Evolutionary conservation across 2,113 vertebrate species (phyloP), one percentile per base, ranked within the genome.

Genomic region (Coregonus clupeaformis): DNA sequence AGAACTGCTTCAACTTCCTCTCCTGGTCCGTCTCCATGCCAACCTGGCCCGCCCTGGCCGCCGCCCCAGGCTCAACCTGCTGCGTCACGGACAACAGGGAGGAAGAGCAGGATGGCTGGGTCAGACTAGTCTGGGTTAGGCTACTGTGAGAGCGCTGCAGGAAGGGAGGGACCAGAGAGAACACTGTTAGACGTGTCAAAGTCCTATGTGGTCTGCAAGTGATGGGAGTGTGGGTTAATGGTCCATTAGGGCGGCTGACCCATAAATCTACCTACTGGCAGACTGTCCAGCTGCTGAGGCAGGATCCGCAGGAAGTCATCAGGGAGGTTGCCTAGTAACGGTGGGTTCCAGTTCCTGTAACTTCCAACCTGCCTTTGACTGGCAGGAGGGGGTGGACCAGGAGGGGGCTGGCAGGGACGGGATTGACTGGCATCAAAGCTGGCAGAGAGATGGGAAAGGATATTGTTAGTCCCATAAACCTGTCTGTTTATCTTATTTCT

Each of bases 321-420:
- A 0, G 97, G 97, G 27, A 98, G 95, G 80, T 93, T 98, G 68
- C 97, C 97, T 4, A 99, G 93, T 59, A 99, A 89, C 0, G 97
- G 97, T 0, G 97, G 97, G 80, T 98, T 98, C 97, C 97, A 99
- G 90, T 98, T 98, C 78, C 93, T 90, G 81, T 97, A 99, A 79
- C 88, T 92, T 13, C 86, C 83, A 0, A 91, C 91, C 3, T 72
- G 92, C 0, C 86, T 79, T 45, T 90, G 78, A 42, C 90, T 84
- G 4, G 86, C 78, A 0, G 92, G 80, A 16, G 81, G 84, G 29
- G 12, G 69, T 86, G 71, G 16, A 52, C 49, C 77, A 5, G 80
- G 74, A 0, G 91, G 73, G 60, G 77, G 80, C 0, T 76, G 85
- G 81, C 0, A 77, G 85, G 57, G 57, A 22, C 6, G n/a, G 57